Base-by-base conservation (phyloP, 2,797 vertebrate genomes). In the Betta splendens region DNA sequence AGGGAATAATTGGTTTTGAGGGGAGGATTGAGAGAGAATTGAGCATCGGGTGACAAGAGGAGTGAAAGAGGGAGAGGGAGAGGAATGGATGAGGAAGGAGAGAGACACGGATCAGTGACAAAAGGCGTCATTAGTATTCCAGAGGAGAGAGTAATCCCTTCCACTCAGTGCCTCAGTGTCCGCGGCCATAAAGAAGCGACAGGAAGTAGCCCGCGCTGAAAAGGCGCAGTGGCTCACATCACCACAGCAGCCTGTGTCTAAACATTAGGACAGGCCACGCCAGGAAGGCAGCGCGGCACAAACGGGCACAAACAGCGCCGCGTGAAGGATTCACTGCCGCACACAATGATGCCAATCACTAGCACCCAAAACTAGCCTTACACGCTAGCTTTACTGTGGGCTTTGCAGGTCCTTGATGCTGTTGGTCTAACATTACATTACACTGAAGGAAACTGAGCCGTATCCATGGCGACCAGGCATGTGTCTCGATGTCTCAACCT, bases 111-210 rank as follows among this genome's bases (percentile, higher is more conserved):
- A 70, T 67, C 9, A 4, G 52, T 59, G 66, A 87, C 86, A 88
- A 87, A 85, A 71, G 80, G 17, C 13, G 31, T 65, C 79, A 86
- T 89, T 85, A 79, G 84, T 88, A 89, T 88, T 89, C 86, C 80
- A 70, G 81, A 72, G 74, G 61, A 72, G 53, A 57, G 54, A 56
- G 72, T 79, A 79, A 83, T 81, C 82, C 86, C 68, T 64, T 75
- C 77, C 71, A 72, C 77, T 55, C 67, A 28, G 65, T 37, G 47
- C 37, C 63, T 60, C 77, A 63, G 67, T 21, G 70, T 69, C 79
- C 61, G 50, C 59, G 9, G 40, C 48, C 64, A 74, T 58, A 71
- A 72, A 81, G 71, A 70, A 28, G 17, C 72, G 56, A 59, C 74
- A 80, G 69, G 62, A 64, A 26, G 61, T 33, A 49, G 69, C 21